These are phyloP conservation scores for Chloropsis cyanopogon DNA, from an alignment of 2,113 vertebrate genomes.

Conservation along the genomic window DNA sequence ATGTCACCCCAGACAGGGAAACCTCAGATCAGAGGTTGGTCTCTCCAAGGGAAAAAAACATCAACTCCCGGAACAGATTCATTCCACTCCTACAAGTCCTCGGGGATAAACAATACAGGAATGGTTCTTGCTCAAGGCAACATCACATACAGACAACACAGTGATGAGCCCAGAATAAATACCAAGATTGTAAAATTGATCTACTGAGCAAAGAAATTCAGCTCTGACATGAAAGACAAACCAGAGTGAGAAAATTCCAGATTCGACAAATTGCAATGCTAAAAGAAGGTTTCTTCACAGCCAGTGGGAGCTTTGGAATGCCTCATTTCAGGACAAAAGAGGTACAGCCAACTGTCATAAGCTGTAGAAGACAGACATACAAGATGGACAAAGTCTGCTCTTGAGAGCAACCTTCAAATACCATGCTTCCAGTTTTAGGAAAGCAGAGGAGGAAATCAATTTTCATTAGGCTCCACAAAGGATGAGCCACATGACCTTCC, in stretches of 20 bases:
- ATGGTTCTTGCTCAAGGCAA: constrained; percentile 57
- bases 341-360: background rate
- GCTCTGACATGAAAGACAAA: constrained; percentile 22
- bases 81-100: constrained; percentile 44
- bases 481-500: constrained; percentile 8
- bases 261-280: background rate
- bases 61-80: constrained; percentile 27
- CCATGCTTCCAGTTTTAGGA: background rate
- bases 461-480: constrained; percentile 16
- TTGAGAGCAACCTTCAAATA: constrained; percentile 52
- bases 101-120: constrained; percentile 32
- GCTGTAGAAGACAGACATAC: constrained; percentile 14
- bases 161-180: constrained; percentile 54
- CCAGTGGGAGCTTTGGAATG: background rate
- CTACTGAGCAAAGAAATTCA: constrained; percentile 51
- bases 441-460: constrained; percentile 1
- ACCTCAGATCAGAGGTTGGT: constrained; percentile 37
- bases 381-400: background rate
- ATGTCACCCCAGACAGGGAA: constrained; percentile 25
- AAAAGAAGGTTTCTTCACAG: background rate
- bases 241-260: constrained; percentile 13
- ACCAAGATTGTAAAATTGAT: constrained; percentile 58
- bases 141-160: constrained; percentile 34
- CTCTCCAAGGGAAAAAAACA: constrained; percentile 23
- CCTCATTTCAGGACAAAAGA: background rate